phyloP scores from a whole-genome alignment of 2,113 vertebrate species.

The Penelope pileata region DNA sequence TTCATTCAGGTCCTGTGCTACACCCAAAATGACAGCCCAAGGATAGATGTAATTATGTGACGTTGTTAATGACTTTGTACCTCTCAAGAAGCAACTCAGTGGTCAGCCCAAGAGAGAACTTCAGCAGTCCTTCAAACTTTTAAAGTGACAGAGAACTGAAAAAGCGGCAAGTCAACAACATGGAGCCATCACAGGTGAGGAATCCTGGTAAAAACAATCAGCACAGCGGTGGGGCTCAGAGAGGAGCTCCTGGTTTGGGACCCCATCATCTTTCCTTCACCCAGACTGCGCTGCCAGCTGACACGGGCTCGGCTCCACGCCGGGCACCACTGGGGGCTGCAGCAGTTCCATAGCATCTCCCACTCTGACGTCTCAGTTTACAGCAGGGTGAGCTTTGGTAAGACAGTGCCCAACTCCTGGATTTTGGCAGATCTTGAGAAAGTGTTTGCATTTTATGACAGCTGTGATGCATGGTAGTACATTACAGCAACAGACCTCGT shows the following conservation, averaged over 20 bases:
- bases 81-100: not conserved
- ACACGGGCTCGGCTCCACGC: not conserved
- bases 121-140: not conserved
- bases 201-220: not conserved
- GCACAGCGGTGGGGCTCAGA: accelerated
- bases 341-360: accelerated
- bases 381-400: accelerated
- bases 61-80: not conserved
- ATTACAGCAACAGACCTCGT: not conserved
- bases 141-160: not conserved
- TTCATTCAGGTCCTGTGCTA: not conserved
- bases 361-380: accelerated
- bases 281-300: not conserved
- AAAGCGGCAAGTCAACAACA: not conserved
- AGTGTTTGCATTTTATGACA: not conserved
- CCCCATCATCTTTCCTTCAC: not conserved
- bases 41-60: not conserved
- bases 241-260: not conserved
- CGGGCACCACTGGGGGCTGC: not conserved
- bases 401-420: accelerated
- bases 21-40: not conserved
- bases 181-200: accelerated
- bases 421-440: not conserved
- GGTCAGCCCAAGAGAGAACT: not conserved
- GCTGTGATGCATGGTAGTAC: not conserved